These are phyloP conservation scores for Chrysotoxum bicinctum DNA, from an alignment of 2,888 invertebrate genomes.

Conservation along the genomic window DNA sequence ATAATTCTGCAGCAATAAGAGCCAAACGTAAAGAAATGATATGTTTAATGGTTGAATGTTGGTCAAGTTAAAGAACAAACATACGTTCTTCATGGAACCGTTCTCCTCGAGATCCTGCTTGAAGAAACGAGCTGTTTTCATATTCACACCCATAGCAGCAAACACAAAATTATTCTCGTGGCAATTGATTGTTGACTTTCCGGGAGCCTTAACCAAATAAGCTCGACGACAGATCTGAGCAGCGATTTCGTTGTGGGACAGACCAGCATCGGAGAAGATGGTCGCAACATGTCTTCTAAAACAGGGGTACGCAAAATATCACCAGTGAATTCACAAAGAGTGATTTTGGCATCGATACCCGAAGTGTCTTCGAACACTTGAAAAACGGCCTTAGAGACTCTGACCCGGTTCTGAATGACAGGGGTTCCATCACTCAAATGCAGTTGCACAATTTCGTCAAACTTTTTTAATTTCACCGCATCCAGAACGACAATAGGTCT, in stretches of 20 bases:
- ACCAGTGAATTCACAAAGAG: conserved; percentile 99
- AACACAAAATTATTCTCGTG: conserved; percentile 99
- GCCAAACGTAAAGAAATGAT: conserved; percentile 99
- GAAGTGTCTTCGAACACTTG: conserved; percentile 99
- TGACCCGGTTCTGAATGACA: conserved; percentile 98
- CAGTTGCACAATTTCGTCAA: conserved; percentile 98
- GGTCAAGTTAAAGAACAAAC: conserved; percentile 99
- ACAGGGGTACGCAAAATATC: conserved; percentile 99
- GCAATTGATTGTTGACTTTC: conserved; percentile 95
- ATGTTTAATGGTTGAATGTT: conserved; percentile 99
- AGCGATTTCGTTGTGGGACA: conserved; percentile 99
- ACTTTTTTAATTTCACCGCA: conserved; percentile 99
- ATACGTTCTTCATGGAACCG: conserved; percentile 99
- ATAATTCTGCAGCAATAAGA: conserved; percentile 98
- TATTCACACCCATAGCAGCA: conserved; percentile 99
- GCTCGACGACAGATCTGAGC: conserved; percentile 99
- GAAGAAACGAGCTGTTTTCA: conserved; percentile 99
- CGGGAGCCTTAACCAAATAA: conserved; percentile 94
- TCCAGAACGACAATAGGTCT: conserved; percentile 99
- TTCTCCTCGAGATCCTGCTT: conserved; percentile 99
- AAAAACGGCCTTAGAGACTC: conserved; percentile 98
- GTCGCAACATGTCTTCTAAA: conserved; percentile 99
- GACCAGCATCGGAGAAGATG: conserved; percentile 99
- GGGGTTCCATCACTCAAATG: conserved; percentile 97
- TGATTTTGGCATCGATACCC: conserved; percentile 99